phyloP scores from a whole-genome alignment of 1,140 invertebrate genomes.

The Portunus trituberculatus region DNA sequence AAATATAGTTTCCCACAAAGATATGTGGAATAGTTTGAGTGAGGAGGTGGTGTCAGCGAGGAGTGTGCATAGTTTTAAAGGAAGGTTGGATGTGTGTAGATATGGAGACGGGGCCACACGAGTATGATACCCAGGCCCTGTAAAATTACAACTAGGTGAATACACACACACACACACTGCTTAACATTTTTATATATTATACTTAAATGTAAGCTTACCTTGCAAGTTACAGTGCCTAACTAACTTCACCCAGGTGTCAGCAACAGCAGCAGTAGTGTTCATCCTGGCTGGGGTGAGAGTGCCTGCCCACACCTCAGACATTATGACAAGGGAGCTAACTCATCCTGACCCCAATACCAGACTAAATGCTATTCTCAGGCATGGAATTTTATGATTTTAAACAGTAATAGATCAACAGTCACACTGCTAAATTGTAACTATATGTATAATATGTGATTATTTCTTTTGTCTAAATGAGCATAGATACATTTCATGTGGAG shows the following conservation, averaged over 20 bases:
- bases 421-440: not conserved
- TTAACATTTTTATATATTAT: not conserved
- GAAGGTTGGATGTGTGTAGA: no score
- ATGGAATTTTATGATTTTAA: constrained; percentile 29
- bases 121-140: no score
- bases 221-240: not conserved
- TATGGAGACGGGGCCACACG: no score
- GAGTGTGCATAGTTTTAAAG: no score
- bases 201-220: not conserved
- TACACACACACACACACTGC: no score
- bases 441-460: not conserved
- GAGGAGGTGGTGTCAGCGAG: no score
- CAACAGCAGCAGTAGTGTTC: constrained; percentile 92
- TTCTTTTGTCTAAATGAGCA: not conserved
- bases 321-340: constrained; percentile 93
- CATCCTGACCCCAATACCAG: constrained; percentile 89
- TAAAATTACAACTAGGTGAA: no score
- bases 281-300: constrained; percentile 94
- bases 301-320: constrained; percentile 90
- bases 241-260: constrained; percentile 86
- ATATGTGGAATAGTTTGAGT: no score
- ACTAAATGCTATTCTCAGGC: constrained; percentile 91
- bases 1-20: no score
- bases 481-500: not conserved
- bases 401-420: no score